A percentile compares a stretch with the other conserved stretches of the same genome.
These are phyloP conservation scores for Muscicapa striata DNA, from an alignment of 2,797 vertebrate species.

Conservation along the genomic window DNA sequence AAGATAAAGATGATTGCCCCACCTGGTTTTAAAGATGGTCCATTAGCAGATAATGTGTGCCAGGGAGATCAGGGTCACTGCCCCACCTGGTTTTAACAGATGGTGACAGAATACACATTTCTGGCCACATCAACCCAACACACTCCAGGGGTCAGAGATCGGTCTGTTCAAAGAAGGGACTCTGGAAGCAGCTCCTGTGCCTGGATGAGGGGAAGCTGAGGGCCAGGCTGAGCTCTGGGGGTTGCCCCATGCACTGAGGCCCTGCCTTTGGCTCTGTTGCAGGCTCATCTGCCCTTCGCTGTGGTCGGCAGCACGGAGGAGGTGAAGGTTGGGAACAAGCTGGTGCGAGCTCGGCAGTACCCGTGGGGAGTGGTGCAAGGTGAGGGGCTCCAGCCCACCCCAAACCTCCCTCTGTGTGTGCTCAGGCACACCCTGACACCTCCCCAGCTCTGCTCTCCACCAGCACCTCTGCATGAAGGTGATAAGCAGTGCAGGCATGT, in stretches of 20 bases:
- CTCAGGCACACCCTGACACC: rapidly evolving
- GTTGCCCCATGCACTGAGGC: not conserved
- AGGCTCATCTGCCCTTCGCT: conserved; percentile 97
- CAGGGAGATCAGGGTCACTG: no score
- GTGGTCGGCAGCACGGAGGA: conserved; percentile 98
- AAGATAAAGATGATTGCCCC: no score
- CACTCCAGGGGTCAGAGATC: rapidly evolving
- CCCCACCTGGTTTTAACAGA: no score
- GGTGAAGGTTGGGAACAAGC: conserved; percentile 98
- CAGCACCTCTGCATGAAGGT: rapidly evolving
- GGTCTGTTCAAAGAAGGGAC: not conserved
- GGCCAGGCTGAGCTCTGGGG: not conserved
- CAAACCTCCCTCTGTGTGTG: not conserved
- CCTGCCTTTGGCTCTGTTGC: conserved; percentile 18
- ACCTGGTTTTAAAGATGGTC: no score
- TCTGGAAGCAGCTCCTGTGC: not conserved
- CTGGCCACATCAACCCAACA: no score
- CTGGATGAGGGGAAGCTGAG: not conserved
- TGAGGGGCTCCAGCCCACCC: conserved; percentile 66
- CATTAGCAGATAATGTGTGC: no score
- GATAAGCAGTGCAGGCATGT: rapidly evolving
- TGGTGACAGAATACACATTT: no score
- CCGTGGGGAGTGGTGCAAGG: conserved; percentile 99
- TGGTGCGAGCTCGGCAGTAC: conserved; percentile 96
- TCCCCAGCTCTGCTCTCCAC: not conserved